phyloP scores from a whole-genome alignment of 2,113 vertebrate species.

The Nycticryphes semicollaris region DNA sequence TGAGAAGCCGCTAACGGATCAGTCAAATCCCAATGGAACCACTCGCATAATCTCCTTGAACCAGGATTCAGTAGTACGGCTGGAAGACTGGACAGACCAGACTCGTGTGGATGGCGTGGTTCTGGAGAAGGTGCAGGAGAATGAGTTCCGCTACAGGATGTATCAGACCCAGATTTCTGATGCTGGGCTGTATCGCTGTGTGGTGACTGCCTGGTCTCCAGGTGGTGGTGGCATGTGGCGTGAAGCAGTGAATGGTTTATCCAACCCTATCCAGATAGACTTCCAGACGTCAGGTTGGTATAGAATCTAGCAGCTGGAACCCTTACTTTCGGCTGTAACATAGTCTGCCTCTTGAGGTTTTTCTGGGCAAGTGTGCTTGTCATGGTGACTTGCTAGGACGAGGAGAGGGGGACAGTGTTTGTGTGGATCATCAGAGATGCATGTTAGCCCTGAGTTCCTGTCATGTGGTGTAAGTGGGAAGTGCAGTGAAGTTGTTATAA shows the following conservation, averaged over 20 bases:
- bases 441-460: neutral
- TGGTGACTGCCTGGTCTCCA: slow-evolving; percentile 88
- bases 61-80: slow-evolving; percentile 84
- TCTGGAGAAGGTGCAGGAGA: slow-evolving; percentile 86
- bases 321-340: neutral
- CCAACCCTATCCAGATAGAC: slow-evolving; percentile 87
- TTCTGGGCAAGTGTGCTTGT: neutral
- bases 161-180: slow-evolving; percentile 88
- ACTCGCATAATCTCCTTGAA: slow-evolving; percentile 87
- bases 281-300: slow-evolving; percentile 89
- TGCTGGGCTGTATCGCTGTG: slow-evolving; percentile 88
- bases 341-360: neutral
- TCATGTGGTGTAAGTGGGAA: neutral
- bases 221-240: slow-evolving; percentile 83
- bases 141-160: slow-evolving; percentile 90
- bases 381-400: neutral
- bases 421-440: neutral
- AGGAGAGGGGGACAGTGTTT: neutral
- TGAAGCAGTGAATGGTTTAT: slow-evolving; percentile 78
- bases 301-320: neutral
- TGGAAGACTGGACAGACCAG: slow-evolving; percentile 84
- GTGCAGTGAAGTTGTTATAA: neutral
- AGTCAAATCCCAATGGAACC: slow-evolving; percentile 48
- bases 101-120: slow-evolving; percentile 83
- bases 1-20: slow-evolving; percentile 73